These are phyloP conservation scores for Polyergus mexicanus DNA, from an alignment of 1,140 invertebrate species.

Conservation along the genomic window DNA sequence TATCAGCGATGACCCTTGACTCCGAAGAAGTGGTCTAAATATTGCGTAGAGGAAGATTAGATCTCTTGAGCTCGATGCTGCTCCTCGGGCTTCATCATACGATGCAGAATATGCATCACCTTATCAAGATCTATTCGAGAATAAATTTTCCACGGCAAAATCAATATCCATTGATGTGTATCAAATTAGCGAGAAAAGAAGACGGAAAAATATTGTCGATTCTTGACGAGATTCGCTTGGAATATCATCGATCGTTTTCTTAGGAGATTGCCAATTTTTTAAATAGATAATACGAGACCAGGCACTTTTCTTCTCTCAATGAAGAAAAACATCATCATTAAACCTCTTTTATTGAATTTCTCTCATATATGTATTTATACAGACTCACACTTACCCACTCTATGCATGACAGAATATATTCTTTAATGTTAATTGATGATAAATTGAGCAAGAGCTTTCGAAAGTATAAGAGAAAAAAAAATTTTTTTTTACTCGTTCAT, in stretches of 20 bases:
- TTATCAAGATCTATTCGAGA: slow-evolving; percentile 36
- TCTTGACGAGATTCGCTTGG: not conserved
- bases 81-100: not conserved
- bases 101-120: slow-evolving; percentile 3
- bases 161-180: slow-evolving; percentile 22
- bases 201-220: not conserved
- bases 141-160: not conserved
- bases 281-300: not conserved
- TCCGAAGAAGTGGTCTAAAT: slow-evolving; percentile 15
- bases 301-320: not conserved
- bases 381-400: too few relatives aligned
- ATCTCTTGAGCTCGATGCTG: slow-evolving; percentile 56
- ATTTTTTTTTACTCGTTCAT: not conserved
- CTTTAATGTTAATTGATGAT: not conserved
- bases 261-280: not conserved
- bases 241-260: not conserved
- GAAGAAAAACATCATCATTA: not conserved
- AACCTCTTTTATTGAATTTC: too few relatives aligned
- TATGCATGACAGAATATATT: not conserved
- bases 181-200: slow-evolving; percentile 31
- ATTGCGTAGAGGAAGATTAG: slow-evolving; percentile 37
- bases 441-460: not conserved
- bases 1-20: slow-evolving; percentile 42
- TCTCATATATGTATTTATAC: too few relatives aligned
- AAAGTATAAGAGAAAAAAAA: too few relatives aligned